phyloP scores from a whole-genome alignment of 2,113 vertebrate species.

The Propithecus coquereli region DNA sequence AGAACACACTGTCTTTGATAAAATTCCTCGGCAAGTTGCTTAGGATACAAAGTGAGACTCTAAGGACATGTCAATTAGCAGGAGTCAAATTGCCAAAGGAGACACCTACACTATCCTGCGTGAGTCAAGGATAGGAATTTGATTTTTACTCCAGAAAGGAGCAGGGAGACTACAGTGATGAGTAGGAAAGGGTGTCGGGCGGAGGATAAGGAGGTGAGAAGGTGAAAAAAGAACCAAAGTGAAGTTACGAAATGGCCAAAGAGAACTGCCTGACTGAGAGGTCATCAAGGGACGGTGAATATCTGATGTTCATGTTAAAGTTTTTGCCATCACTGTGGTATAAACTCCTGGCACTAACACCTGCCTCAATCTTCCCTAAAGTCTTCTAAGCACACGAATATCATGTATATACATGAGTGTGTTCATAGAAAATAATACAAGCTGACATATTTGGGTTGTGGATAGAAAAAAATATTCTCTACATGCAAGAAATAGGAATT shows the following conservation, averaged over 20 bases:
- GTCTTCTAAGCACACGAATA: neutral
- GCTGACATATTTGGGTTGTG: neutral
- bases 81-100: neutral
- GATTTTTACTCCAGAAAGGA: neutral
- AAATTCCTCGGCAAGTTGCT: neutral
- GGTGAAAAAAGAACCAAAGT: neutral
- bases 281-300: neutral
- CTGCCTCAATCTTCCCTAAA: neutral
- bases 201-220: neutral
- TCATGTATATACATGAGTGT: neutral
- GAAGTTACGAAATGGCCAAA: neutral
- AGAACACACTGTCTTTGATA: neutral
- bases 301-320: neutral
- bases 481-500: neutral
- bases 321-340: neutral
- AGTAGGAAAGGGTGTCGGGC: neutral
- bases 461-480: neutral
- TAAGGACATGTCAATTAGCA: neutral
- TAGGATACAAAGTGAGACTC: neutral
- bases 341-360: neutral
- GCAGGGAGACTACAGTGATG: neutral
- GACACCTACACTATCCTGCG: neutral
- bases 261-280: neutral
- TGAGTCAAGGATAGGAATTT: neutral
- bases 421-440: neutral